Percentiles rank a stretch among this genome's conserved stretches.
Conservation (phyloP, 2,113 vertebrate species). For the Hyla sarda region DNA sequence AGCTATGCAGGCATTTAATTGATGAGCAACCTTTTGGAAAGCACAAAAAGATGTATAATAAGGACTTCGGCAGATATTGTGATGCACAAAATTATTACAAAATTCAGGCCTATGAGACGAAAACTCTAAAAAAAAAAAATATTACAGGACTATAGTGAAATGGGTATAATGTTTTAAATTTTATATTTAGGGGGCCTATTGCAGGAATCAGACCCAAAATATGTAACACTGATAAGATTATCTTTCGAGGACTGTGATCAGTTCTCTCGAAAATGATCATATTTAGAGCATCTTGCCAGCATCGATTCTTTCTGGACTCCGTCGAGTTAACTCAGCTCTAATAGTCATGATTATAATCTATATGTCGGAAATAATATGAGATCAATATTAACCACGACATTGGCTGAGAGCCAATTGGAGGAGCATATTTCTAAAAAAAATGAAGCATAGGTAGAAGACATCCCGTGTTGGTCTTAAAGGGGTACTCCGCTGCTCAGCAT, state of each 20-base stretch:
- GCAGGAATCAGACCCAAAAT: neutral
- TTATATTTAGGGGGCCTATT: neutral
- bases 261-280: conserved; percentile 45
- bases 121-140: neutral
- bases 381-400: conserved; percentile 42
- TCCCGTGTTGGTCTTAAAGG: neutral
- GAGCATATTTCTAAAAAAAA: conserved; percentile 12
- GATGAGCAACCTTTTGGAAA: conserved; percentile 74
- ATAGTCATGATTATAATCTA: conserved; percentile 46
- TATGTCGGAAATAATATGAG: conserved; percentile 41
- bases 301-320: conserved; percentile 42
- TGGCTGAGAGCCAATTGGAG: conserved; percentile 28
- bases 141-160: neutral
- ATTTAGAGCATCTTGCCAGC: conserved; percentile 17
- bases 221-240: neutral
- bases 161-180: neutral
- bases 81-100: conserved; percentile 58
- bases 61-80: conserved; percentile 71
- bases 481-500: no score
- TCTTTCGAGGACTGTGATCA: conserved; percentile 16
- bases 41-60: conserved; percentile 67
- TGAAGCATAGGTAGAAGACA: neutral
- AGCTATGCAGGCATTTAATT: conserved; percentile 73
- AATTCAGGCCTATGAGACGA: neutral
- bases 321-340: conserved; percentile 23